Base-by-base conservation (phyloP, 2,113 vertebrate species). In the Oplegnathus fasciatus region DNA sequence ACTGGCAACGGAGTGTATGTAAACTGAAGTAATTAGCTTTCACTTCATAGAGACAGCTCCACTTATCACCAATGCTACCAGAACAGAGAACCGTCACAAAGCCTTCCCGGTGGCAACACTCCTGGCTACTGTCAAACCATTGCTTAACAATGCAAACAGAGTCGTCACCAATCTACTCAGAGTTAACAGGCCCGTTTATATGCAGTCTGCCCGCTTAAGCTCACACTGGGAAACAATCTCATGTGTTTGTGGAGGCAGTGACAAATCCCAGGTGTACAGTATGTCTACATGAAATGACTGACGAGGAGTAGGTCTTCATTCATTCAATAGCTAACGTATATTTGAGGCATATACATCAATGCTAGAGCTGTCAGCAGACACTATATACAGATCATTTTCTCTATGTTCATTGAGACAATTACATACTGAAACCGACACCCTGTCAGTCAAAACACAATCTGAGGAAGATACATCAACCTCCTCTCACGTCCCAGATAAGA, bases 131-230 rank as follows among this genome's bases (percentile, higher is more conserved):
- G 74, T 61, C 78, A 86, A 57, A 83, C 52, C 17, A 30, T 10
- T 55, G 32, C 54, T 71, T 40, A 57, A 57, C 24, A 69, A 67
- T 18, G 58, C 69, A 69, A 82, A 81, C 67, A 78, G 18, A 82
- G 30, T 55, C 0, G 0, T 17, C 42, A 64, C 3, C 32, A 2
- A 74, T 20, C 40, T 20, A 26, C 18, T 34, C n/a, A 18, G 20
- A 79, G 42, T 6, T 37, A 52, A 24, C 13, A 44, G 30, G 40
- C 22, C 44, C 14, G 69, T 75, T 71, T 9, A 24, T 20, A 37
- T n/a, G 46, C 64, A 4, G 34, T 17, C 15, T 42, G 72, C 24
- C 58, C 70, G 71, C 54, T 82, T 61, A 20, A 24, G 5, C 48
- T 68, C 37, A 58, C 6, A 2, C 20, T 55, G 22, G 18, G n/a